Conservation (phyloP, 2,797 vertebrate genomes). For the Alectoris magna region DNA sequence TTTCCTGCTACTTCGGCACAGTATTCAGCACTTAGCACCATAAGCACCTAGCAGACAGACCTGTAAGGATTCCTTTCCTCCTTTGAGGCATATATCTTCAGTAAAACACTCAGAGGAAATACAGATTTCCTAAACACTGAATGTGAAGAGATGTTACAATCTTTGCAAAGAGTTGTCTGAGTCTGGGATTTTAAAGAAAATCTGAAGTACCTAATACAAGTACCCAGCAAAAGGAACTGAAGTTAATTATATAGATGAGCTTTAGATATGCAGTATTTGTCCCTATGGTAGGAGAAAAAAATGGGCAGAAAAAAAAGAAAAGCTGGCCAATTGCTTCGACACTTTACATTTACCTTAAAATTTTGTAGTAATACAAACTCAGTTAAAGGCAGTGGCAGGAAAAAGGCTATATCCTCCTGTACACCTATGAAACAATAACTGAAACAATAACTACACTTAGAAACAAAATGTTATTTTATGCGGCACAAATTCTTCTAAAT, state of each 20-base stretch:
- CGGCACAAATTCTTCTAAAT: background rate
- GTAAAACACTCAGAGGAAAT: background rate
- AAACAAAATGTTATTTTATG: background rate
- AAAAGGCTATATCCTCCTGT: background rate
- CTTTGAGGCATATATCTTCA: background rate
- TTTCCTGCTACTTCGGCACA: background rate
- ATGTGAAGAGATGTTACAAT: background rate
- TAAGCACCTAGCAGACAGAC: background rate
- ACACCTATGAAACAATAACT: background rate
- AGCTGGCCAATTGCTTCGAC: background rate
- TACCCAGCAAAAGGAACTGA: background rate
- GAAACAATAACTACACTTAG: background rate
- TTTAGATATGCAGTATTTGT: background rate
- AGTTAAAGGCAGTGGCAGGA: background rate
- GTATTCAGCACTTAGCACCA: background rate
- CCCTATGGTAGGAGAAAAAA: background rate
- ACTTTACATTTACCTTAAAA: background rate
- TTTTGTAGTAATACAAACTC: background rate
- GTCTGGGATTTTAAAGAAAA: background rate
- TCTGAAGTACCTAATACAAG: background rate
- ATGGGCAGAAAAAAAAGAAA: fast-evolving
- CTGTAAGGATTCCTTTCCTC: background rate
- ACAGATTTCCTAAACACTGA: background rate
- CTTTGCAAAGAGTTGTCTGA: background rate
- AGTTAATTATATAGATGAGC: background rate